Evolutionary conservation across 2,113 vertebrate genomes (phyloP).

Genomic region (Ochotona curzoniae): DNA sequence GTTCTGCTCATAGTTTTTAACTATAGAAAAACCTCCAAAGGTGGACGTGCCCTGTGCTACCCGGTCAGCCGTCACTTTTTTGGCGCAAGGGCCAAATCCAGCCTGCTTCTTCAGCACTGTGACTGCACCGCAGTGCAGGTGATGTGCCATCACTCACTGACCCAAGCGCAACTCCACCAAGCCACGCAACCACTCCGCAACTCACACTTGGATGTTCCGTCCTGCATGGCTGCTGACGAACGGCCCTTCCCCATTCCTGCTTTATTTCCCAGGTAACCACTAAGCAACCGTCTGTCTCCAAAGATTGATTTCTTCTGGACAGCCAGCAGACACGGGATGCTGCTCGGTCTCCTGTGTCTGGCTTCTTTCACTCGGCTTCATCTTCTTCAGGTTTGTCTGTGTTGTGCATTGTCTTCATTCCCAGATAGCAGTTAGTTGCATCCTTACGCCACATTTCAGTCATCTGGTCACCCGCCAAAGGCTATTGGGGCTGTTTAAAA

Average conservation of each 20-base stretch:
- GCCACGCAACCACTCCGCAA: not conserved
- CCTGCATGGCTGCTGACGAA: accelerated
- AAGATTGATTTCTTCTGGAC: not conserved
- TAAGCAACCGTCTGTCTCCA: not conserved
- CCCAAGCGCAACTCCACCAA: too few species aligned
- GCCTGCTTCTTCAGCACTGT: too few species aligned
- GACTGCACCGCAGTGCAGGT: too few species aligned
- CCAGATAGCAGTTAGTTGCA: not conserved
- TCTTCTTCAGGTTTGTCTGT: not conserved
- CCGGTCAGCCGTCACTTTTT: not conserved
- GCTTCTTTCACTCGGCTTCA: not conserved
- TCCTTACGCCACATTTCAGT: accelerated
- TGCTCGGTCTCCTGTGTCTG: not conserved
- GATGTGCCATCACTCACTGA: too few species aligned
- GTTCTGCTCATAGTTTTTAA: not conserved
- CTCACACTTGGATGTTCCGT: not conserved
- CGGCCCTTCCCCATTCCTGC: not conserved
- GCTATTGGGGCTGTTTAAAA: not conserved
- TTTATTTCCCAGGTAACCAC: not conserved
- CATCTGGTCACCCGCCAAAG: too few species aligned
- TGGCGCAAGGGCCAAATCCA: not conserved
- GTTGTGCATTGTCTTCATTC: not conserved
- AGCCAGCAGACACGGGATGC: not conserved
- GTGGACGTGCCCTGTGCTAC: not conserved
- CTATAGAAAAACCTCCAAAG: not conserved